Percentiles rank a stretch among this genome's conserved stretches.
Conservation (phyloP, 2,113 vertebrate species). For the Sinocyclocheilus grahami region DNA sequence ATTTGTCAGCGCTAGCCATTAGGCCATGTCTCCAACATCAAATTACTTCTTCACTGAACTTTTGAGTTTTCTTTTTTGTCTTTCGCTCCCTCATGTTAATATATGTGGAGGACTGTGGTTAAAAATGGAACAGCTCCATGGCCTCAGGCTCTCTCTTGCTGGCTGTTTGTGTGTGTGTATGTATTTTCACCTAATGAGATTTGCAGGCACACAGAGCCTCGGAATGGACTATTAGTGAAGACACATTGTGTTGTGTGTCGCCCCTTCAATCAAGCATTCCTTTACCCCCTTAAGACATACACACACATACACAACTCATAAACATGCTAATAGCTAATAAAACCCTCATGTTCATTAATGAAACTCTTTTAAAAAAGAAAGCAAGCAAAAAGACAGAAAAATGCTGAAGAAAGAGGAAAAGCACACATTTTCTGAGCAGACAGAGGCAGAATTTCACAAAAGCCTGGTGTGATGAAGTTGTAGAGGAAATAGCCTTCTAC, state of each 20-base stretch:
- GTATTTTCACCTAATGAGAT: conserved; percentile 74
- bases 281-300: conserved; percentile 56
- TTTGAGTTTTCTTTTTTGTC: not conserved
- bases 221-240: conserved; percentile 71
- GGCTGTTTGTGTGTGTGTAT: not conserved
- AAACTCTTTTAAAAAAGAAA: conserved; percentile 76
- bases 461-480: conserved; percentile 71
- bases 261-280: conserved; percentile 65
- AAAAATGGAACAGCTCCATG: conserved; percentile 44
- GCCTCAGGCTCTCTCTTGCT: conserved; percentile 44
- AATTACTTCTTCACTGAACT: not conserved
- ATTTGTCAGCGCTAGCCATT: not conserved
- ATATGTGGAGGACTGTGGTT: conserved; percentile 32
- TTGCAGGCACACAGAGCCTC: conserved; percentile 73
- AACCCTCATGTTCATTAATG: conserved; percentile 81
- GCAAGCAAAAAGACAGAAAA: conserved; percentile 7
- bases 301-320: conserved; percentile 24
- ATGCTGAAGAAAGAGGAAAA: conserved; percentile 54
- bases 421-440: conserved; percentile 55
- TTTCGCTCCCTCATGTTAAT: conserved; percentile 22
- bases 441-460: conserved; percentile 65
- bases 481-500: conserved; percentile 51
- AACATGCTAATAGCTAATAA: conserved; percentile 71
- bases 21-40: not conserved
- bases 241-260: conserved; percentile 66